Conservation (phyloP, 2,113 vertebrate species). For the Hippocampus guttulatus region DNA sequence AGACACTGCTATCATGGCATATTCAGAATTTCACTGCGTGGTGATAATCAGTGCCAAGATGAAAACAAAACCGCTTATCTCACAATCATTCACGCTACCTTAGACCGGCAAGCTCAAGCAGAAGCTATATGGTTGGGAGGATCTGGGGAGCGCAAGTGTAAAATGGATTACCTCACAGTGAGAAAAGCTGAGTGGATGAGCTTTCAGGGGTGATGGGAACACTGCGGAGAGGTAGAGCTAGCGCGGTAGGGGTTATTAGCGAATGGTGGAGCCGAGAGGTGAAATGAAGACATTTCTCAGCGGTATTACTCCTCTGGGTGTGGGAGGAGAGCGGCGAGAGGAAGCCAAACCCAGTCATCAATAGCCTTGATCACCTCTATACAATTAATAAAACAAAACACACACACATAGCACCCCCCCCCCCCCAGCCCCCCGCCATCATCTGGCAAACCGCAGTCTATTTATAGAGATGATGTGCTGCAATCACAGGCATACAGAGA, state of each 20-base stretch:
- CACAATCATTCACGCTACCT: slow-evolving; percentile 26
- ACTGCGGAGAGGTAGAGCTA: slow-evolving; percentile 19
- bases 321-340: slow-evolving; percentile 12
- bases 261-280: slow-evolving; percentile 31
- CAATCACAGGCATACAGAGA: slow-evolving; percentile 58
- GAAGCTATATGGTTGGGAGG: slow-evolving; percentile 13
- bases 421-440: slow-evolving; percentile 27
- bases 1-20: slow-evolving; percentile 38
- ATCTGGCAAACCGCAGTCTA: slow-evolving; percentile 43
- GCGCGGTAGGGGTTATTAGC: slow-evolving; percentile 30
- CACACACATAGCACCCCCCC: slow-evolving; percentile 4
- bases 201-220: slow-evolving; percentile 41
- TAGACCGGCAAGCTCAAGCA: slow-evolving; percentile 37
- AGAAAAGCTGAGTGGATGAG: slow-evolving; percentile 39
- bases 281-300: slow-evolving; percentile 47
- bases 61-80: slow-evolving; percentile 51
- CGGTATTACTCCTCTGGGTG: slow-evolving; percentile 33
- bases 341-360: slow-evolving; percentile 35
- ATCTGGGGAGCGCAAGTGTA: slow-evolving; percentile 34
- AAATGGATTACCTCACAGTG: slow-evolving; percentile 53
- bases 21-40: slow-evolving; percentile 39
- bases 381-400: slow-evolving; percentile 20
- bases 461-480: slow-evolving; percentile 58
- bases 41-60: slow-evolving; percentile 39
- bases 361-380: slow-evolving; percentile 39